Evolutionary conservation across 2,797 vertebrate genomes (phyloP), one percentile per base, ranked within the genome.

Genomic region (Anguilla obscura): DNA sequence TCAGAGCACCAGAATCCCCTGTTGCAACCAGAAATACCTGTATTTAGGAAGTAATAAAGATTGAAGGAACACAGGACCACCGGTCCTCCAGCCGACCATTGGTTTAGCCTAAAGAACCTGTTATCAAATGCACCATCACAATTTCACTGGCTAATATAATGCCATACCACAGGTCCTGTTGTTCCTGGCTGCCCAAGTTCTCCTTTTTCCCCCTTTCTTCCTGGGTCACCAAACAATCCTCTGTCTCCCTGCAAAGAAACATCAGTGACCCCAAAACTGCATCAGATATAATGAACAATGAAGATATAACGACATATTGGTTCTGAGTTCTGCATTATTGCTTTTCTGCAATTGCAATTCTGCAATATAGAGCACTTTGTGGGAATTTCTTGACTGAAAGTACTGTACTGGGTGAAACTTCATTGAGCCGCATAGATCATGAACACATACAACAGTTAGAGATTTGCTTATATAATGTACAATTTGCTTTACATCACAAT

Each of bases 181-280:
- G 94, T 91, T 91, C 97, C 97, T 88, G 95, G 91, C 74, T 94
- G 94, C 90, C 97, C 97, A 86, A 93, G 84, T 88, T 96, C 93
- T 84, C 97, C 97, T 86, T 93, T 95, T 86, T 97, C 96, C 90
- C 97, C 97, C 93, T 95, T 97, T 93, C 91, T 96, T 36, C 97
- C 97, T 18, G 92, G 93, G 89, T 96, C 95, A 87, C 97, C 96
- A 85, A 89, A 50, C 88, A 93, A 88, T 88, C 96, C 97, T 92
- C 94, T 94, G 88, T 97, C 93, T 86, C 97, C 97, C 97, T 98
- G 93, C 14, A 80, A 82, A 48, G 6, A 10, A 18, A 48, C 18
- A 82, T n/a, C 40, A 50, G 79, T 50, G 21, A 50, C 45, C 8
- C 9, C 76, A 24, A 48, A 80, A 80, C 76, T 4, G 24, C 2